phyloP scores from a whole-genome alignment of 2,888 invertebrate species.

The Cryptocephalus moraei region DNA sequence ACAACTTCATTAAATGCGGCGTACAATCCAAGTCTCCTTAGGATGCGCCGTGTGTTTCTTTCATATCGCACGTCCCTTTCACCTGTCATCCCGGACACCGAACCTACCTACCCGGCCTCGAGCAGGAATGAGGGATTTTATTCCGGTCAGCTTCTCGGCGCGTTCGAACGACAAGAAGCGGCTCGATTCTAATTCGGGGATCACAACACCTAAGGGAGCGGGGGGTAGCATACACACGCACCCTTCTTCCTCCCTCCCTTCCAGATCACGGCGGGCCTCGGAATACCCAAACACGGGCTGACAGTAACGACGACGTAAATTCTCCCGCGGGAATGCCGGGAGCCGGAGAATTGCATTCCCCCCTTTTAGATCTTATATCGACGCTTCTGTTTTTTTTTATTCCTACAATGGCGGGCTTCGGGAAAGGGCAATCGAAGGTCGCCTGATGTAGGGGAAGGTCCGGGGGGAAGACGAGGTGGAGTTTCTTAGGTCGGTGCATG shows the following conservation, averaged over 20 bases:
- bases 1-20: too few relatives aligned
- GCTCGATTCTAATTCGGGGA: slow-evolving; percentile 39
- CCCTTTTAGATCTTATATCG: neutral
- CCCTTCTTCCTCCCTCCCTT: slow-evolving; percentile 8
- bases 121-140: slow-evolving; percentile 23
- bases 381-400: too few relatives aligned
- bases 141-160: slow-evolving; percentile 26
- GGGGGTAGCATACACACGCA: slow-evolving; percentile 17
- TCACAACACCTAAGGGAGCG: slow-evolving; percentile 36
- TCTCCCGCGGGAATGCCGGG: slow-evolving; percentile 30
- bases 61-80: too few relatives aligned
- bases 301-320: slow-evolving; percentile 40
- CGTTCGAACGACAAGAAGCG: slow-evolving; percentile 16
- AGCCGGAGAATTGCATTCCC: slow-evolving; percentile 20
- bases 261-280: neutral
- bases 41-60: too few relatives aligned
- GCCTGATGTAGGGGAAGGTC: too few relatives aligned
- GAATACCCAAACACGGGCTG: slow-evolving; percentile 36
- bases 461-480: too few relatives aligned
- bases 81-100: too few relatives aligned
- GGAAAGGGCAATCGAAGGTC: too few relatives aligned
- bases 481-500: too few relatives aligned
- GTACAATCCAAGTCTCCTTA: too few relatives aligned
- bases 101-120: neutral
- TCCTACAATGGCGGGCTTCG: too few relatives aligned